A percentile compares a stretch with the other conserved stretches of the same genome.
Conservation (phyloP, 2,797 vertebrate species). For the Arrhamphus sclerolepis region DNA sequence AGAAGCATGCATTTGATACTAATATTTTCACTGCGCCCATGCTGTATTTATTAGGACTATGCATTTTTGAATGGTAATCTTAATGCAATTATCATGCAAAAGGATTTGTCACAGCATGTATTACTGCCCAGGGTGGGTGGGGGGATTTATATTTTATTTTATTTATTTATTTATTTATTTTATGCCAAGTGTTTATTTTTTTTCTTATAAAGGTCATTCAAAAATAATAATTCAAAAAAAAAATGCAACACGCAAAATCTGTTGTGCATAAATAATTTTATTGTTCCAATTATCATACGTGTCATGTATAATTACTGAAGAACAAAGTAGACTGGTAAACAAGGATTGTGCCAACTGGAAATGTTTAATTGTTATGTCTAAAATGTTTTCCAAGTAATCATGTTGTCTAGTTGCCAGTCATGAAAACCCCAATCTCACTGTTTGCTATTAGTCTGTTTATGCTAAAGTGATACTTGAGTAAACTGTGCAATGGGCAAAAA, state of each 20-base stretch:
- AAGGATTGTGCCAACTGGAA: conserved; percentile 28
- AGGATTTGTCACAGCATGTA: conserved; percentile 72
- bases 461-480: conserved; percentile 79
- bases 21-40: conserved; percentile 42
- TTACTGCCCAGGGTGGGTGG: conserved; percentile 62
- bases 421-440: conserved; percentile 63
- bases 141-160: conserved; percentile 72
- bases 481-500: conserved; percentile 76
- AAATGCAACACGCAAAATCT: conserved; percentile 59
- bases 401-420: conserved; percentile 56
- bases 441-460: conserved; percentile 75
- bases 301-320: conserved; percentile 28
- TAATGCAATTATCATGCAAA: conserved; percentile 55
- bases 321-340: conserved; percentile 24
- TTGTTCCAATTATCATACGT: conserved; percentile 32
- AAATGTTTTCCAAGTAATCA: conserved; percentile 47
- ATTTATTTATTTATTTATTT: no score
- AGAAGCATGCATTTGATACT: conserved; percentile 32
- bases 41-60: conserved; percentile 56
- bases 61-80: conserved; percentile 55
- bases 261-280: conserved; percentile 39
- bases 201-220: conserved; percentile 39
- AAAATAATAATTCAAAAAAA: conserved; percentile 11
- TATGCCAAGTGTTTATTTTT: conserved; percentile 64
- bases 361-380: conserved; percentile 38